Base-by-base conservation (phyloP, 2,888 invertebrate species). In the Sinopyrophorus schimmeli region DNA sequence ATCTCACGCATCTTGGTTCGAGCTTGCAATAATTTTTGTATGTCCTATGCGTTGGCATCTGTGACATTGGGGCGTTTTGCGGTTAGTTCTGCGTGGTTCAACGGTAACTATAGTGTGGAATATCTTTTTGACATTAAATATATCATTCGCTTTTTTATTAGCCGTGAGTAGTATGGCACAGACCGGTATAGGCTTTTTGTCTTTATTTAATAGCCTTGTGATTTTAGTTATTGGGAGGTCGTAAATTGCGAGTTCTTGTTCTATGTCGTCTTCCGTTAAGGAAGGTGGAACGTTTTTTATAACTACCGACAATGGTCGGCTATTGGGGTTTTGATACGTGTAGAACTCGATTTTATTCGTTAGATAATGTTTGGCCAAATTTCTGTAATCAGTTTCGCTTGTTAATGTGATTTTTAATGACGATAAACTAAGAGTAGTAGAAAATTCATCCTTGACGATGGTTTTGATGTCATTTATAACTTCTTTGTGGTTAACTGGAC, bases 221-320 rank as follows among this genome's bases (percentile, higher is more conserved):
- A 44, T 27, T 5, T 15, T 7, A 1, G 14, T 5, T 28, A 28
- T 17, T 5, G 39, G 39, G 6, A 39, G 39, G 10, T 39, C 18
- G 5, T 27, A n/a, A 2, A 2, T 3, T 1, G 14, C 18, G 28
- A 39, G 39, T 28, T 39, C 39, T 16, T 11, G 18, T 3, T 18
- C 3, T 2, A 39, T 27, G 1, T 39, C 39, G 10, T 5, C 4
- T 27, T 39, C 28, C 10, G 27, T 12, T 34, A 44, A 16, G 5
- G 43, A 44, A n/a, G 11, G 27, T 2, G 35, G 32, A 16, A 42
- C 34, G 14, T 42, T 34, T 34, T 34, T 42, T 17, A 42, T 32
- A 16, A 34, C 18, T 2, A 44, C 43, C 4, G 34, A 35, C n/a
- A 35, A 20, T 5, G 27, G 34, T 17, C 11, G 24, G 9, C 11